Evolutionary conservation across 2,797 vertebrate genomes (phyloP).

Genomic region (Sebastolobus alascanus): DNA sequence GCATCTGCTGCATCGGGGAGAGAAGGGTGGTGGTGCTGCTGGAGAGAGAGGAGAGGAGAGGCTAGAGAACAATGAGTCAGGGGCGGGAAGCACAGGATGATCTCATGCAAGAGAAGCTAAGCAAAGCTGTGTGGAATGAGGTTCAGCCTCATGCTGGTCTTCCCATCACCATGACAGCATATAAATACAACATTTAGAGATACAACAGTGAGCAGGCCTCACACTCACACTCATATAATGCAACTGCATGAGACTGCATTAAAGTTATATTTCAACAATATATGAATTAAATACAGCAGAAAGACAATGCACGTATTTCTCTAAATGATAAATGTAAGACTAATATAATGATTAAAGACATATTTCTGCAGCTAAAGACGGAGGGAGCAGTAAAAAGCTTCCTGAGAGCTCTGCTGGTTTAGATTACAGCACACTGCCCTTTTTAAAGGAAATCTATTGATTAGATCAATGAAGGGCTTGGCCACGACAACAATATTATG

Average conservation of each 20-base stretch:
- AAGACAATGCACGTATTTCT: not conserved
- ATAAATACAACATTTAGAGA: constrained; percentile 71
- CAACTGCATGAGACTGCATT: constrained; percentile 3
- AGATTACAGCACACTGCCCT: constrained; percentile 13
- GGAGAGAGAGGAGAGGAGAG: constrained; percentile 63
- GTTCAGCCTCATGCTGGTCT: constrained; percentile 68
- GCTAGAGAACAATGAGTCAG: constrained; percentile 69
- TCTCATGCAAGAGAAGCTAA: constrained; percentile 81
- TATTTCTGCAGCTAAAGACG: not conserved
- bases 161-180: constrained; percentile 81
- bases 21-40: constrained; percentile 65
- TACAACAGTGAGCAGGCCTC: constrained; percentile 37
- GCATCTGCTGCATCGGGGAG: constrained; percentile 70
- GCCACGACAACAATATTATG: constrained; percentile 2
- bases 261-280: not conserved
- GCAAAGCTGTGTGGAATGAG: constrained; percentile 76
- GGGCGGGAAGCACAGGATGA: constrained; percentile 77
- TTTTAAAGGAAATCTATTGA: constrained; percentile 46
- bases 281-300: not conserved
- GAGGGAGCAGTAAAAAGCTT: constrained; percentile 28
- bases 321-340: not conserved
- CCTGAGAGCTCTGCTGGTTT: constrained; percentile 28
- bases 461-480: constrained; percentile 35
- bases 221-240: constrained; percentile 8
- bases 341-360: not conserved